These are phyloP conservation scores for Drosophila obscura DNA, from an alignment of 1,140 invertebrate genomes.

Conservation along the genomic window DNA sequence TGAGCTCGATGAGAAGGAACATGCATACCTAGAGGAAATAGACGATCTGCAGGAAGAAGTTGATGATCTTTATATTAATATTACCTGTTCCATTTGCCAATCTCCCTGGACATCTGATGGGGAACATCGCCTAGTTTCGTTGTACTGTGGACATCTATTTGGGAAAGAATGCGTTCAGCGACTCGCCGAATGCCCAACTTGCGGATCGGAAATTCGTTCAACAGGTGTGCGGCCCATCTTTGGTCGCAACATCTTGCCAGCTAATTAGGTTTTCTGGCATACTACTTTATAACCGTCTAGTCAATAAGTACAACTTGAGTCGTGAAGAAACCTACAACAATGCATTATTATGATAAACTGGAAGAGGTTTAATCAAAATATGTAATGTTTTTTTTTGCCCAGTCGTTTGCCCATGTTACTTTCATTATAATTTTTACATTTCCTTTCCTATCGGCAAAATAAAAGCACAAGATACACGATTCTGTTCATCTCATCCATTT, in stretches of 20 bases:
- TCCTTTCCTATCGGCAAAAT: too few species aligned
- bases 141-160: slow-evolving; percentile 27
- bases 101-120: slow-evolving; percentile 1
- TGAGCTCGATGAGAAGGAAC: background rate
- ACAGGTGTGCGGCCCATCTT: background rate
- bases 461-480: too few species aligned
- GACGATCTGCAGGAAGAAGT: too few species aligned
- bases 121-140: slow-evolving; percentile 8
- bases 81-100: slow-evolving; percentile 7
- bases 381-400: too few species aligned
- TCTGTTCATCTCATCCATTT: too few species aligned
- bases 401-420: too few species aligned
- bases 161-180: background rate
- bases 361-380: too few species aligned
- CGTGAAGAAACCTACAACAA: too few species aligned
- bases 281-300: background rate
- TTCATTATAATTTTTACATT: too few species aligned
- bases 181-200: background rate
- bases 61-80: background rate
- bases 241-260: background rate
- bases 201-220: background rate
- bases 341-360: too few species aligned
- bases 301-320: too few species aligned
- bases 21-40: background rate
- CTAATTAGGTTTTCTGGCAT: background rate